Evolutionary conservation across 2,888 invertebrate species (phyloP).

Genomic region (Belgica antarctica): DNA sequence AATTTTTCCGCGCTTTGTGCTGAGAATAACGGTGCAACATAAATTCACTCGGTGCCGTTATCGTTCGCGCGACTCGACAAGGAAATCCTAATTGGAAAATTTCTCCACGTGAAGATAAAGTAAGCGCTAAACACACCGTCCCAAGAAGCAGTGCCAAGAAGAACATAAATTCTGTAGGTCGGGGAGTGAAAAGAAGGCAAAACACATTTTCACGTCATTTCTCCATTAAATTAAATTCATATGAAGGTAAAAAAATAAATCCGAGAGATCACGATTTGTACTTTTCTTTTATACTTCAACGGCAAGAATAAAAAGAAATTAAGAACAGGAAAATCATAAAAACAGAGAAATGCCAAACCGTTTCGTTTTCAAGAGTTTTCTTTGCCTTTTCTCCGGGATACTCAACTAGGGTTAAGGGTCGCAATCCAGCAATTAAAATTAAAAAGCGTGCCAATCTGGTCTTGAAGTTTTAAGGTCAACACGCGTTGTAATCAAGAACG

Average conservation of each 20-base stretch:
- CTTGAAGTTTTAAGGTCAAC: too few relatives aligned
- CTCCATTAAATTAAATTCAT: slow-evolving; percentile 34
- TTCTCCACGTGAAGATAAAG: background rate
- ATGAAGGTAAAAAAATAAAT: background rate
- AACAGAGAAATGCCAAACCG: slow-evolving; percentile 9
- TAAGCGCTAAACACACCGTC: slow-evolving; percentile 9
- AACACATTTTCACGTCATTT: slow-evolving; percentile 33
- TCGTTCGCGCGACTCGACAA: background rate
- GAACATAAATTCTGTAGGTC: background rate
- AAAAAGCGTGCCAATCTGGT: too few relatives aligned
- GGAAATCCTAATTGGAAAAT: slow-evolving; percentile 26
- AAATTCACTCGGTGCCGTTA: slow-evolving; percentile 3
- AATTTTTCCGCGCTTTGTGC: background rate
- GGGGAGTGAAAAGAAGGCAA: background rate
- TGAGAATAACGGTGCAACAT: background rate
- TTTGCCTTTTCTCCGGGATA: too few relatives aligned
- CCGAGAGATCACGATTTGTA: slow-evolving; percentile 14
- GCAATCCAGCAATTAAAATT: too few relatives aligned
- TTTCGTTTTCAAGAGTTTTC: background rate
- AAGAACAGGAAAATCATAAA: slow-evolving; percentile 7
- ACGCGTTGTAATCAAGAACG: too few relatives aligned
- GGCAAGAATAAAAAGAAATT: background rate
- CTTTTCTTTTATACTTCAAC: background rate
- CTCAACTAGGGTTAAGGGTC: too few relatives aligned
- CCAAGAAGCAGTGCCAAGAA: background rate